phyloP scores from a whole-genome alignment of 1,140 invertebrate genomes.

The Drosophila micromelanica region DNA sequence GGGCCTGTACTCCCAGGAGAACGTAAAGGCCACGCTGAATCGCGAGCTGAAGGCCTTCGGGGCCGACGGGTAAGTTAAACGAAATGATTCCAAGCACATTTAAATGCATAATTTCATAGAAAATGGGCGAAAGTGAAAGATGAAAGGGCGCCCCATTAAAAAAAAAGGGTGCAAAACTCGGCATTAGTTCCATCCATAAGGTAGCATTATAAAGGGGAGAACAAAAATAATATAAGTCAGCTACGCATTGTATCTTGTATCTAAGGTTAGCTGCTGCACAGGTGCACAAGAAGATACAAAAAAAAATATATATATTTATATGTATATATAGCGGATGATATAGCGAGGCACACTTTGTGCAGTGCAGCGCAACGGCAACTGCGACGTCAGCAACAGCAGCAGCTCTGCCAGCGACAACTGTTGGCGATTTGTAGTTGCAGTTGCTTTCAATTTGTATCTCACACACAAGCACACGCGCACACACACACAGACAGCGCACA shows the following conservation, averaged over 20 bases:
- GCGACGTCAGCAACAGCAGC: constrained; percentile 5
- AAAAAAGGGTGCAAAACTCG: background rate
- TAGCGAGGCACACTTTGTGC: constrained; percentile 57
- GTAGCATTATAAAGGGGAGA: background rate
- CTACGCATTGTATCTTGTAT: constrained; percentile 43
- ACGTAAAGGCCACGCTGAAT: constrained; percentile 91
- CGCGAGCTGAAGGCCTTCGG: constrained; percentile 91
- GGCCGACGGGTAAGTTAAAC: constrained; percentile 89
- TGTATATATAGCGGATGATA: no score
- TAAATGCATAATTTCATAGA: constrained; percentile 79
- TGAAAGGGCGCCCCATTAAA: constrained; percentile 48
- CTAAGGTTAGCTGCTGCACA: constrained; percentile 38
- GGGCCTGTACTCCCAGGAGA: constrained; percentile 92
- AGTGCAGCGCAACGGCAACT: constrained; percentile 57
- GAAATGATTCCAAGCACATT: constrained; percentile 75
- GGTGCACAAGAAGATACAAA: constrained; percentile 56
- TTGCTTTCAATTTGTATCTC: constrained; percentile 55
- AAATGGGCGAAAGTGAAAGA: constrained; percentile 49
- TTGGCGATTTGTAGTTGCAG: constrained; percentile 68
- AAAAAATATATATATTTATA: constrained; percentile 31
- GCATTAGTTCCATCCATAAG: no score
- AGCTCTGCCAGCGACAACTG: constrained; percentile 43
- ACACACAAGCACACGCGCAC: constrained; percentile 13
- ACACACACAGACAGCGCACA: constrained; percentile 42
- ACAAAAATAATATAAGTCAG: background rate